phyloP scores from a whole-genome alignment of 1,140 invertebrate species.

The Trichonephila clavata region DNA sequence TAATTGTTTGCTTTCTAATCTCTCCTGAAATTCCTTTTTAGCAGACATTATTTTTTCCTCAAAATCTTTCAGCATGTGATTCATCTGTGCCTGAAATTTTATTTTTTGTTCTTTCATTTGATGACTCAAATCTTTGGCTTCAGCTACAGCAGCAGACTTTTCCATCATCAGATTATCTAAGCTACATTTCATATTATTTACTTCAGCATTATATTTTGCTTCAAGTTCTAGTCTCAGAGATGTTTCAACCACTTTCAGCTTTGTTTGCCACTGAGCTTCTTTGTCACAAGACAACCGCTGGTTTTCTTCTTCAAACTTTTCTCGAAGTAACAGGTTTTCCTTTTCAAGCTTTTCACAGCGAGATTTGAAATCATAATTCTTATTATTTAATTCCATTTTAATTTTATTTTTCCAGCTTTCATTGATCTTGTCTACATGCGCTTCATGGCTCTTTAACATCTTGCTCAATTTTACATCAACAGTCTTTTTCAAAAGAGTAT shows the following conservation, averaged over 20 bases:
- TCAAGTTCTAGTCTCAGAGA: not conserved
- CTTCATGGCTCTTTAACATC: constrained; percentile 32
- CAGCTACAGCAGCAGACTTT: not conserved
- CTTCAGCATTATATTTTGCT: not conserved
- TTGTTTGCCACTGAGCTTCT: constrained; percentile 24
- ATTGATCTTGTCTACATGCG: constrained; percentile 26
- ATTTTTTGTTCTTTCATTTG: constrained; percentile 23
- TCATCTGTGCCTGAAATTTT: constrained; percentile 3
- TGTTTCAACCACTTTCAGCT: constrained; percentile 23
- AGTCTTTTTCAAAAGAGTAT: constrained; percentile 38
- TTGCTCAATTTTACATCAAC: constrained; percentile 30
- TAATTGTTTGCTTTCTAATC: not conserved
- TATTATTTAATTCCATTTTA: not conserved
- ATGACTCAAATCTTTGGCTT: not conserved
- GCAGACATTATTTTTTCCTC: constrained; percentile 12
- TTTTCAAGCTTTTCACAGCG: constrained; percentile 37
- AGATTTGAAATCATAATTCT: constrained; percentile 2
- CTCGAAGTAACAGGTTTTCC: not conserved
- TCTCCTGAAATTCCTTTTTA: constrained; percentile 49
- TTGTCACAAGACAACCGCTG: not conserved
- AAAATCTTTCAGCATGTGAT: constrained; percentile 27
- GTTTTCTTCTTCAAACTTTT: constrained; percentile 44
- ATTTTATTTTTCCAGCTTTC: constrained; percentile 66
- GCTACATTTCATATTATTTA: constrained; percentile 1
- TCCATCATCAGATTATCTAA: constrained; percentile 13